Percentiles rank a stretch among this genome's conserved stretches.
Evolutionary conservation across 2,797 vertebrate genomes (phyloP).

Genomic region (Danio kyathit): DNA sequence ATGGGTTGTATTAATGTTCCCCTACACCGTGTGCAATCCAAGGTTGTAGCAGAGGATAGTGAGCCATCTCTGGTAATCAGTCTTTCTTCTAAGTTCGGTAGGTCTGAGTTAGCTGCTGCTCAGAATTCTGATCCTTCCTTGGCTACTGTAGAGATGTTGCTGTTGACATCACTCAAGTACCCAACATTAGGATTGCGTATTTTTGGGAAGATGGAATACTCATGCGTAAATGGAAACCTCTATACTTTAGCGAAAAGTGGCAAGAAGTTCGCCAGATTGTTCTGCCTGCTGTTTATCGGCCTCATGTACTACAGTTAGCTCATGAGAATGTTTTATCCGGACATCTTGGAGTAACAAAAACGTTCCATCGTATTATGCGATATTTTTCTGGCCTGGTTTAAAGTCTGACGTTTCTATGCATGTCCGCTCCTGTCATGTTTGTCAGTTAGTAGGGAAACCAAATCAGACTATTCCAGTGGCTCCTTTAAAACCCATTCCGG

Average conservation of each 20-base stretch:
- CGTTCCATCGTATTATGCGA: background rate
- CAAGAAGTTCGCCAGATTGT: background rate
- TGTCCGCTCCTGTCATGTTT: too few species aligned
- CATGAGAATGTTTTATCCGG: background rate
- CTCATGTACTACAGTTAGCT: background rate
- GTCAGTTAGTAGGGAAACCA: background rate
- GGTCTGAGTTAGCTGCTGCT: background rate
- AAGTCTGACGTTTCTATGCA: background rate
- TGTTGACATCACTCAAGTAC: too few species aligned
- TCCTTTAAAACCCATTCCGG: background rate
- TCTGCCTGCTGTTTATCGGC: background rate
- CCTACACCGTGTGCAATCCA: background rate
- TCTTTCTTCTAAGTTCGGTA: background rate
- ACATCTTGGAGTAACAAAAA: background rate
- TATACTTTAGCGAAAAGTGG: too few species aligned
- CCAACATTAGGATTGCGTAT: too few species aligned
- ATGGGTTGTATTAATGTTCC: constrained; percentile 8
- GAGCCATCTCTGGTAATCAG: background rate
- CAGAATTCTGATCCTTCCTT: background rate
- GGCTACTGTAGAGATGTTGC: background rate
- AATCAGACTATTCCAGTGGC: background rate
- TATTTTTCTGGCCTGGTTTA: background rate
- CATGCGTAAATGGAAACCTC: too few species aligned
- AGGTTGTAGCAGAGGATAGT: too few species aligned
- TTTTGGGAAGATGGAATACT: too few species aligned